Percentiles rank a stretch among this genome's conserved stretches.
Evolutionary conservation across 1,140 invertebrate genomes (phyloP).

Genomic region (Bombus pyrosoma): DNA sequence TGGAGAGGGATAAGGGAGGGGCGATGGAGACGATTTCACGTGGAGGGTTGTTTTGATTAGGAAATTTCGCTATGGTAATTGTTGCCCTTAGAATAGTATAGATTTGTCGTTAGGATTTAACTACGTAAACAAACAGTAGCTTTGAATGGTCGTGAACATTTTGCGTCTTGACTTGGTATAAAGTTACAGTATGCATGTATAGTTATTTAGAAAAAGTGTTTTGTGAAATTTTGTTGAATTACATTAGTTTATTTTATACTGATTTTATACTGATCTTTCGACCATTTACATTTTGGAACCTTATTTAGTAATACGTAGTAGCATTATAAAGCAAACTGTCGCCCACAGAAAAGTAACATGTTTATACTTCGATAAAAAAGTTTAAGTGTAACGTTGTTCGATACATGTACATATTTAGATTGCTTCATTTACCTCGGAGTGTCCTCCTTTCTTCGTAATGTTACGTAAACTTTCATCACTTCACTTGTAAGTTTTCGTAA

Average conservation of each 20-base stretch:
- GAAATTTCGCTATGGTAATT: not conserved
- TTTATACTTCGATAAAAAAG: no score
- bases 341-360: not conserved
- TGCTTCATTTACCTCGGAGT: not conserved
- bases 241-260: not conserved
- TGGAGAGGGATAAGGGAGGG: slow-evolving; percentile 7
- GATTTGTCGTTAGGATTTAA: not conserved
- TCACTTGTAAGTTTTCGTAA: not conserved
- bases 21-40: slow-evolving; percentile 15
- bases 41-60: slow-evolving; percentile 53
- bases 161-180: not conserved
- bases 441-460: slow-evolving; percentile 8
- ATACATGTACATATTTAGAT: not conserved
- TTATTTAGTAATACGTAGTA: not conserved
- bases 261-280: no score
- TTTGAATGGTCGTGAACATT: no score
- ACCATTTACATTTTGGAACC: no score
- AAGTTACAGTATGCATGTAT: no score
- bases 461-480: not conserved
- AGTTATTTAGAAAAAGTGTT: no score
- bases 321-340: not conserved
- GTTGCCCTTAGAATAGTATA: not conserved
- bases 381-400: not conserved
- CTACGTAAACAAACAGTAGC: not conserved
- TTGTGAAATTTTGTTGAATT: no score